Evolutionary conservation across 2,888 invertebrate genomes (phyloP), one percentile per base, ranked within the genome.

Genomic region (Cistogaster globosa): DNA sequence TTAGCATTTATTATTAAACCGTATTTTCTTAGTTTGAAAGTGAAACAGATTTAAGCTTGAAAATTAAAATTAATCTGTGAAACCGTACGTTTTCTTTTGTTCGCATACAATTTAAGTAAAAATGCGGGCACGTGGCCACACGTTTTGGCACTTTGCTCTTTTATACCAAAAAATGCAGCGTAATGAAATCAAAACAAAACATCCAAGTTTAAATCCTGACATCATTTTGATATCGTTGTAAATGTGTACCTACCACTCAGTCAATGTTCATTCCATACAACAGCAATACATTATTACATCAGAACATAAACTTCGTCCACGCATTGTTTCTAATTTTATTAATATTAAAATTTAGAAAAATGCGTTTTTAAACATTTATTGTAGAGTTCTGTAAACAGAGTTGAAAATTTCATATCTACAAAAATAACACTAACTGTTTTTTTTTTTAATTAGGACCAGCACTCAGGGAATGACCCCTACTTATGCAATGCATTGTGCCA

Each of bases 1-100:
- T 57, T 7, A 75, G 53, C n/a, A 18, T 51, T 65, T 65, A 57
- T 63, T 55, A 38, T 42, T 53, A 53, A 20, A 76, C 42, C 20
- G 68, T 68, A 77, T 57, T 69, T 81, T 81, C 48, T 12, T 48
- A 76, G 82, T 77, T 67, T 62, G 53, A 16, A 55, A 60, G 78
- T 74, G 81, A 74, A 85, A 79, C 71, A 79, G 75, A 85, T 85
- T 85, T 79, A 79, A 83, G 78, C 78, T 79, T 58, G 75, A 71
- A 85, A 85, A 85, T 82, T 85, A 75, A 75, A 85, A 82, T 85
- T 85, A 85, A 85, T 85, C 85, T 85, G 58, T 55, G 78, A 78
- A 85, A 79, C 69, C 78, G 78, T 83, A 79, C 85, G 82, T 82
- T 84, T 81, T 60, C 68, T 51, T 74, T 85, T 81, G 63, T 85